Conservation (phyloP, 1,140 invertebrate genomes). For the Drusus annulatus region DNA sequence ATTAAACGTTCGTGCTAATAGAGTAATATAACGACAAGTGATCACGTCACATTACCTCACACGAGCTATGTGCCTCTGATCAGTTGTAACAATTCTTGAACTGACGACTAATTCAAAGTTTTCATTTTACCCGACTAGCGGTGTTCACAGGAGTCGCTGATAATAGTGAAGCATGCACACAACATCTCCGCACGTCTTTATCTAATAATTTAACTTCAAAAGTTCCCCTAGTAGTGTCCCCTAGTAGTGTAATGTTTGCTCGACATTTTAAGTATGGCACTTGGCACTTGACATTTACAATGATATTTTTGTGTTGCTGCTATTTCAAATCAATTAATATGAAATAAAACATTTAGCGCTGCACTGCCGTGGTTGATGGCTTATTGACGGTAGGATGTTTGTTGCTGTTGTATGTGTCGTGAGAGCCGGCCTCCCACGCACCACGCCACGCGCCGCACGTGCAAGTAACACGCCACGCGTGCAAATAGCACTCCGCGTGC, state of each 20-base stretch:
- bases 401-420: conserved; percentile 42
- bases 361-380: conserved; percentile 27
- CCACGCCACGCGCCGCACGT: conserved; percentile 61
- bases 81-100: neutral
- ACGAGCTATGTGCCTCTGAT: neutral
- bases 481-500: conserved; percentile 48
- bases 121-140: no score
- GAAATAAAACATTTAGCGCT: conserved; percentile 34
- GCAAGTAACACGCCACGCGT: conserved; percentile 41
- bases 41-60: neutral
- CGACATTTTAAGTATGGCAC: conserved; percentile 57
- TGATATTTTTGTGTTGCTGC: conserved; percentile 56
- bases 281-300: conserved; percentile 55
- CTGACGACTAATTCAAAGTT: neutral
- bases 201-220: conserved; percentile 23
- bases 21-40: neutral
- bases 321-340: conserved; percentile 48
- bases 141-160: neutral
- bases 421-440: conserved; percentile 58
- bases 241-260: conserved; percentile 53
- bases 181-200: conserved; percentile 2
- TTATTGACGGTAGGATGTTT: conserved; percentile 44
- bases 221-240: conserved; percentile 41
- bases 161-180: conserved; percentile 24
- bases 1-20: neutral